Percentiles rank a stretch among this genome's conserved stretches.
phyloP scores from a whole-genome alignment of 2,797 vertebrate genomes.

The Sciurus vulgaris region DNA sequence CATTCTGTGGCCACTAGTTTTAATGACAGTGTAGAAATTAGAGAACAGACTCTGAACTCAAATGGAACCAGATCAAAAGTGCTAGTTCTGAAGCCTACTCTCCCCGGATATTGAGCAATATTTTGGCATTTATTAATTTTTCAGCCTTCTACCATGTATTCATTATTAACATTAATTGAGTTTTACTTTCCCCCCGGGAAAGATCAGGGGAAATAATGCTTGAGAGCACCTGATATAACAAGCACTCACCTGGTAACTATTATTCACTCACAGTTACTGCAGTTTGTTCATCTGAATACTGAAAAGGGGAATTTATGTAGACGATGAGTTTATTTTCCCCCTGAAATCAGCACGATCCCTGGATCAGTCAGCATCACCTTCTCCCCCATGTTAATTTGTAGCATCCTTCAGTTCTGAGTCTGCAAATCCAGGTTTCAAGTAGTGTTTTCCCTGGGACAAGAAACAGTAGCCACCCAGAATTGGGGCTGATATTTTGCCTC shows the following conservation, averaged over 20 bases:
- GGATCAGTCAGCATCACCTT: neutral
- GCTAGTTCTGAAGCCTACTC: neutral
- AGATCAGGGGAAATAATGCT: neutral
- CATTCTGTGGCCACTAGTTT: neutral
- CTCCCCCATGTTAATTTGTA: neutral
- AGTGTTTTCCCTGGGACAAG: neutral
- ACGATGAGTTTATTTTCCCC: neutral
- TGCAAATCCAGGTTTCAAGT: neutral
- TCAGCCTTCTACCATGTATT: constrained; percentile 3
- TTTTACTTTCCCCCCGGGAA: neutral
- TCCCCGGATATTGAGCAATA: neutral
- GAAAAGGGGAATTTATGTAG: neutral
- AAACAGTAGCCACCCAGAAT: neutral
- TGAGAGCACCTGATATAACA: neutral
- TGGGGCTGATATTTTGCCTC: neutral
- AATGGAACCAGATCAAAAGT: neutral
- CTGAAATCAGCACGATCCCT: neutral
- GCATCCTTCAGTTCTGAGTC: neutral
- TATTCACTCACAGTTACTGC: neutral
- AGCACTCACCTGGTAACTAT: neutral
- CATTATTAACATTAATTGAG: constrained; percentile 16
- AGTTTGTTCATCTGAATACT: neutral
- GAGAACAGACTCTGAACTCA: neutral
- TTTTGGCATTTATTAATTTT: neutral
- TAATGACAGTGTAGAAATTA: neutral